Percentiles rank a stretch among this genome's conserved stretches.
Conservation (phyloP, 2,888 invertebrate genomes). For the Patella caerulea region DNA sequence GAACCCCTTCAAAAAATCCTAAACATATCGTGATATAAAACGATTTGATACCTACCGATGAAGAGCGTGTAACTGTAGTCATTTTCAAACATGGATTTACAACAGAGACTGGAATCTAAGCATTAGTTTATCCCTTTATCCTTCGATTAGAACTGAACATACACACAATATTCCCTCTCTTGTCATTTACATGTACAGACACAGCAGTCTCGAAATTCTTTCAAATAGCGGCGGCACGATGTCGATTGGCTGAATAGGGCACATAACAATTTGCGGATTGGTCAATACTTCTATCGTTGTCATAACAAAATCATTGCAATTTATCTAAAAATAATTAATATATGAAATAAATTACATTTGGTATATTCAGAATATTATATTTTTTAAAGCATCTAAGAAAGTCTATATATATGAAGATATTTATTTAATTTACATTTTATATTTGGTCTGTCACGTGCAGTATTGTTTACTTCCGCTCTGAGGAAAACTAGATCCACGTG, state of each 20-base stretch:
- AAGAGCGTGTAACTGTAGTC: constrained; percentile 4
- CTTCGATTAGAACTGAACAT: background rate
- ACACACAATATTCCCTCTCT: constrained; percentile 24
- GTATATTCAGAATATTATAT: too few species aligned
- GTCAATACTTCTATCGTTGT: constrained; percentile 26
- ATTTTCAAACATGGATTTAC: constrained; percentile 1
- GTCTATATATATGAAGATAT: too few species aligned
- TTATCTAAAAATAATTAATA: background rate
- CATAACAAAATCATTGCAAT: background rate
- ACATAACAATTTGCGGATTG: constrained; percentile 53
- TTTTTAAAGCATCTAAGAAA: too few species aligned
- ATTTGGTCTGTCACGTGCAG: too few species aligned
- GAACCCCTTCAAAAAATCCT: too few species aligned
- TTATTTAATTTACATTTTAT: too few species aligned
- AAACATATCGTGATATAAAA: too few species aligned
- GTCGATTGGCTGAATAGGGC: constrained; percentile 44
- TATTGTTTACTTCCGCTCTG: too few species aligned
- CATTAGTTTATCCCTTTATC: constrained; percentile 10
- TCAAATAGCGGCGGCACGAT: constrained; percentile 49
- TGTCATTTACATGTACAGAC: constrained; percentile 16
- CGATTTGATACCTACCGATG: background rate
- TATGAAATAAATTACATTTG: too few species aligned
- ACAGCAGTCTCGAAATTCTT: constrained; percentile 34
- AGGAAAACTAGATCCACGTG: too few species aligned
- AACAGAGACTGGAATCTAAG: constrained; percentile 22